These are phyloP conservation scores for Columba guinea DNA, from an alignment of 2,797 vertebrate species.

Conservation along the genomic window DNA sequence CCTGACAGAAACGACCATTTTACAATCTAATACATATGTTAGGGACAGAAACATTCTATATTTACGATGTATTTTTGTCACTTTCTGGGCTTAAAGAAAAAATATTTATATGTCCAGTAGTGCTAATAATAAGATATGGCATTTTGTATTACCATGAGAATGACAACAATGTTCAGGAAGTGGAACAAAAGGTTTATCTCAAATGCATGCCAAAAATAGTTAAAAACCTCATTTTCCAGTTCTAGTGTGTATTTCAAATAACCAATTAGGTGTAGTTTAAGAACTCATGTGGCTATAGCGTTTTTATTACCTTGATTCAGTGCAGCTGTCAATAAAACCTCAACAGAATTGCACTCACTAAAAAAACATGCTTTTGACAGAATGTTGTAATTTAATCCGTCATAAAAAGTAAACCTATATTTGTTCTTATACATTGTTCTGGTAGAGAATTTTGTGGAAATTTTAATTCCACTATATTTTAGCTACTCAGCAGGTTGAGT, in stretches of 20 bases:
- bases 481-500: background rate
- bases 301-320: background rate
- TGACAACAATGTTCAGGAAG: background rate
- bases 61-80: background rate
- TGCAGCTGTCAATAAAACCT: background rate
- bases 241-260: background rate
- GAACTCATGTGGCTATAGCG: background rate
- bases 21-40: background rate
- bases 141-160: background rate
- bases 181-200: background rate
- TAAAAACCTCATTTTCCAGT: background rate
- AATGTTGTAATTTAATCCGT: background rate
- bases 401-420: background rate
- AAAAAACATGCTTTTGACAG: background rate
- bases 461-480: background rate
- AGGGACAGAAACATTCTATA: background rate
- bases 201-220: background rate
- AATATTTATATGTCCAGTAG: background rate
- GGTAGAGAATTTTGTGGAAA: background rate
- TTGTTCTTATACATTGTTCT: background rate
- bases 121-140: background rate
- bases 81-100: background rate
- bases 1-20: conserved; percentile 25
- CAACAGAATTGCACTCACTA: background rate
- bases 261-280: background rate